Evolutionary conservation across 1,140 invertebrate species (phyloP).

Genomic region (Drosophila paulistorum): DNA sequence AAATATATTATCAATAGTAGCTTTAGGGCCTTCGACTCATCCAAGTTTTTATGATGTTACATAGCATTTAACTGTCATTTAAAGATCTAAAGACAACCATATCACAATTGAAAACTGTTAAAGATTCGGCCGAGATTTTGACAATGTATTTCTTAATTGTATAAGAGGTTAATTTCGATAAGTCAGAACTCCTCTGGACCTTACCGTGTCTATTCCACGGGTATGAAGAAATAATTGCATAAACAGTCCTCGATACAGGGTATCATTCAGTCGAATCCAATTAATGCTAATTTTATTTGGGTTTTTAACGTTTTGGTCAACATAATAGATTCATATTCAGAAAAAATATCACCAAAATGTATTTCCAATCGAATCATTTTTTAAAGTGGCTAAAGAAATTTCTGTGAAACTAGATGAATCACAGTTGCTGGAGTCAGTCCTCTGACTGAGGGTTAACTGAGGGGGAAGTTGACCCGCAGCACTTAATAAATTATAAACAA

Average conservation of each 20-base stretch:
- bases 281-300: background rate
- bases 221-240: too few relatives aligned
- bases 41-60: too few relatives aligned
- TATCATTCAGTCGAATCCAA: background rate
- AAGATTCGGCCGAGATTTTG: too few relatives aligned
- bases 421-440: slow-evolving; percentile 26
- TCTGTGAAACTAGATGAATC: slow-evolving; percentile 51
- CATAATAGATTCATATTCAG: slow-evolving; percentile 37
- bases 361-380: slow-evolving; percentile 33
- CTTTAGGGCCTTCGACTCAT: too few relatives aligned
- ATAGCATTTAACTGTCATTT: too few relatives aligned
- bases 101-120: too few relatives aligned
- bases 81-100: too few relatives aligned
- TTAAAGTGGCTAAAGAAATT: slow-evolving; percentile 33
- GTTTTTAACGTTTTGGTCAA: background rate
- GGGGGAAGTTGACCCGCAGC: slow-evolving; percentile 43
- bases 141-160: too few relatives aligned
- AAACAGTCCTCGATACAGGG: background rate
- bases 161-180: too few relatives aligned
- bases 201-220: too few relatives aligned
- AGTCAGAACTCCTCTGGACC: too few relatives aligned
- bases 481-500: slow-evolving; percentile 23
- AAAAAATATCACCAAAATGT: slow-evolving; percentile 45
- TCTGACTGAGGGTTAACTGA: background rate
- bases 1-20: too few relatives aligned